These are phyloP conservation scores for Mamestra configurata DNA, from an alignment of 1,140 invertebrate species.

Conservation along the genomic window DNA sequence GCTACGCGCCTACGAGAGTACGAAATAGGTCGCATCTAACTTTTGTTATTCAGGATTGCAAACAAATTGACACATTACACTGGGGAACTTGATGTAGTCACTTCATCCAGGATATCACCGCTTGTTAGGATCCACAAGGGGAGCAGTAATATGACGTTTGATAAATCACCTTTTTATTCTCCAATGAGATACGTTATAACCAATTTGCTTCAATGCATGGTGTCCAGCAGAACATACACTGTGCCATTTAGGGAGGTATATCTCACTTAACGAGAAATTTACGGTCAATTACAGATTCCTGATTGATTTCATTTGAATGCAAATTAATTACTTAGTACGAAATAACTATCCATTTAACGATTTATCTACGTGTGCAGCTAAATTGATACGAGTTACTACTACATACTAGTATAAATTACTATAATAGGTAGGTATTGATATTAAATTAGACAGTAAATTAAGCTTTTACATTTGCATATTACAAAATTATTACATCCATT, in stretches of 20 bases:
- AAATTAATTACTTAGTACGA: not conserved
- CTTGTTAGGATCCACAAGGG: slow-evolving; percentile 61
- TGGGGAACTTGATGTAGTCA: not conserved
- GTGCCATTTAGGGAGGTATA: not conserved
- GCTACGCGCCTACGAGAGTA: slow-evolving; percentile 18
- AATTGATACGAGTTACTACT: not conserved
- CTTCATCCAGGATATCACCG: slow-evolving; percentile 57
- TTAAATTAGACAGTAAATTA: not conserved
- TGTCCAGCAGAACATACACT: not conserved
- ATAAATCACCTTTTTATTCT: slow-evolving; percentile 50
- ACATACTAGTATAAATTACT: no score
- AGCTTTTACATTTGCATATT: not conserved
- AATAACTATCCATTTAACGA: not conserved
- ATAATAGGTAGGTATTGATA: no score
- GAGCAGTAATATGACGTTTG: slow-evolving; percentile 51
- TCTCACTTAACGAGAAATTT: not conserved
- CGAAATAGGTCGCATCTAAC: not conserved
- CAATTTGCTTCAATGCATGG: not conserved
- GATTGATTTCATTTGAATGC: not conserved
- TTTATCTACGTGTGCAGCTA: not conserved
- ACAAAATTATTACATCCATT: no score
- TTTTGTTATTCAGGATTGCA: not conserved
- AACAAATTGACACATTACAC: not conserved
- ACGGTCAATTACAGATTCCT: not conserved
- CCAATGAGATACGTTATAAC: not conserved